phyloP scores from a whole-genome alignment of 2,113 vertebrate genomes.

The Aptenodytes patagonicus region DNA sequence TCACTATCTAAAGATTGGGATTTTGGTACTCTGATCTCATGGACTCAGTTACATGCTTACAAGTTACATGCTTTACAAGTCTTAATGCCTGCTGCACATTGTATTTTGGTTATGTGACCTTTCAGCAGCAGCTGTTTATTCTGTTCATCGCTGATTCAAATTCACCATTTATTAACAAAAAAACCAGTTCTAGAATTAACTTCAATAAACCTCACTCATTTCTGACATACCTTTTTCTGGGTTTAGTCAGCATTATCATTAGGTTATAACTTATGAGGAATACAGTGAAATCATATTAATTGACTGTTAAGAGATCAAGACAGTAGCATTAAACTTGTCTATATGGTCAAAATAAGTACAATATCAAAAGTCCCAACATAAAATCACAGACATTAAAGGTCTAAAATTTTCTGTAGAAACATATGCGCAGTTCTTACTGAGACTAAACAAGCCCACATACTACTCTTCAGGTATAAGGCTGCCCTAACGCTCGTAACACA shows the following conservation, averaged over 20 bases:
- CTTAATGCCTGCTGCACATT: background rate
- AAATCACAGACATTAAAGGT: background rate
- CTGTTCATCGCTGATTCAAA: background rate
- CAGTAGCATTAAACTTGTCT: background rate
- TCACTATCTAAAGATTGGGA: background rate
- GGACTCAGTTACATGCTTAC: background rate
- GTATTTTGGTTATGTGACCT: background rate
- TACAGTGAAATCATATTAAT: background rate
- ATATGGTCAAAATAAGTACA: background rate
- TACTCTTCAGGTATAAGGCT: background rate
- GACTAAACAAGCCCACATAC: background rate
- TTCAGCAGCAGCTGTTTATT: background rate
- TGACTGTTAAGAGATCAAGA: background rate
- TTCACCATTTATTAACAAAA: background rate
- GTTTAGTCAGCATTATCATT: background rate
- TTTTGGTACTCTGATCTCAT: background rate
- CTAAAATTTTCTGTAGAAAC: background rate
- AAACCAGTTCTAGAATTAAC: background rate
- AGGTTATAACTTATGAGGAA: background rate
- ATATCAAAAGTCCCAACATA: background rate
- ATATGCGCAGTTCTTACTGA: too few relatives aligned
- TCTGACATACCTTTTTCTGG: background rate
- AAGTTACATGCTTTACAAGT: background rate
- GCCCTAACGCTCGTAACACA: accelerated
- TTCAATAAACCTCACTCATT: background rate